These are phyloP conservation scores for Morpho helenor DNA, from an alignment of 2,888 invertebrate species.

Conservation along the genomic window DNA sequence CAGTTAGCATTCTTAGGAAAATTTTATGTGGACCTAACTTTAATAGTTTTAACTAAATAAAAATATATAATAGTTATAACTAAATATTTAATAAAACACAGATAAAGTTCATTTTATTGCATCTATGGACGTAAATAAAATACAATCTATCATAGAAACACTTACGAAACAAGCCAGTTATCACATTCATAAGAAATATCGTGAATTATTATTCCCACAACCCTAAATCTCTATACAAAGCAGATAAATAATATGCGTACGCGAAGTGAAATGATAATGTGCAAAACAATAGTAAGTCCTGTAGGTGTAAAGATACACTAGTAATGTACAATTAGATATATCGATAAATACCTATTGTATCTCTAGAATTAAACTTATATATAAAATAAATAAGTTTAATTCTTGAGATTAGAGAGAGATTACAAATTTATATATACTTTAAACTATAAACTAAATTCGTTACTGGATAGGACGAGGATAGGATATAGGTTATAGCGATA, in stretches of 20 bases:
- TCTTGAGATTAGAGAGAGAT: no score
- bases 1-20: no score
- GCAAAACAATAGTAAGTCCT: slow-evolving; percentile 45
- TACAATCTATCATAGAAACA: slow-evolving; percentile 42
- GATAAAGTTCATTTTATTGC: background rate
- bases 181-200: slow-evolving; percentile 35
- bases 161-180: slow-evolving; percentile 41
- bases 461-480: no score
- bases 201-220: slow-evolving; percentile 36
- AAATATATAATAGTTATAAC: no score
- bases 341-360: background rate
- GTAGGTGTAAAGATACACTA: slow-evolving; percentile 18
- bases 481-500: no score
- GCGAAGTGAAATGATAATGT: slow-evolving; percentile 68
- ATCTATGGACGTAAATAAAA: slow-evolving; percentile 26
- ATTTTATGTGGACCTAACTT: no score
- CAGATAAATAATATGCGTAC: slow-evolving; percentile 59
- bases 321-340: slow-evolving; percentile 1
- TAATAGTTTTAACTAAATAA: no score
- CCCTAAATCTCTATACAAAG: slow-evolving; percentile 57
- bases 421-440: no score
- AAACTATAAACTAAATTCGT: no score
- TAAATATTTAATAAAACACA: background rate
- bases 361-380: no score
- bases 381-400: no score